Evolutionary conservation across 53 echinoderm and acorn worm genomes (phyloP), one percentile per base, ranked within the genome.

Genomic region (Echinarachnius parma): DNA sequence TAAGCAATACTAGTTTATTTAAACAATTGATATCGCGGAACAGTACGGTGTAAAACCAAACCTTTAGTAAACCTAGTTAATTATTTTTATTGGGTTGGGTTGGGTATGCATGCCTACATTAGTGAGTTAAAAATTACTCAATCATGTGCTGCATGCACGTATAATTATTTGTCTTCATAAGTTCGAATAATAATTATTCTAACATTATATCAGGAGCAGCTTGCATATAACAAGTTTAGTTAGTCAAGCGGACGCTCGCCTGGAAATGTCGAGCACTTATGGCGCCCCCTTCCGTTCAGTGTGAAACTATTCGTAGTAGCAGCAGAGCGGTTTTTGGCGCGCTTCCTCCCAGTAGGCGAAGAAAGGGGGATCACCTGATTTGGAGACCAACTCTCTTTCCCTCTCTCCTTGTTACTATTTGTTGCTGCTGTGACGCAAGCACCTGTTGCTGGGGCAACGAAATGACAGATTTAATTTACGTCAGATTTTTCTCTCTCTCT

Each of bases 221-320:
- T n/a, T n/a, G n/a, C n/a, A n/a, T n/a, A n/a, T n/a, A n/a, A n/a
- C n/a, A n/a, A n/a, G n/a, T n/a, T n/a, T n/a, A n/a, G n/a, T n/a
- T n/a, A n/a, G 59, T 62, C 37, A 21, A 34, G 3, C 62, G 39
- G 25, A 62, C 62, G 39, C 62, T 24, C 24, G 50, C 69, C 32
- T 69, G 69, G 69, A 50, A 47, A 48, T n/a, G 66, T 46, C 66
- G 19, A 53, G 36, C 34, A 55, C 39, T 24, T 20, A 56, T 72
- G 37, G 74, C 74, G 74, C 74, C 74, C 74, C 74, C 74, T 72
- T 72, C 74, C 74, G 74, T 72, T 72, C 55, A 24, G 35, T 56
- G 50, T 52, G 69, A 69, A 69, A 69, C 66, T 9, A 69, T 30
- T 31, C 53, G 35, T 42, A 49, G 7, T 39, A 13, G 10, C 52